These are phyloP conservation scores for Drosophila neonasuta DNA, from an alignment of 2,888 invertebrate species.

Conservation along the genomic window DNA sequence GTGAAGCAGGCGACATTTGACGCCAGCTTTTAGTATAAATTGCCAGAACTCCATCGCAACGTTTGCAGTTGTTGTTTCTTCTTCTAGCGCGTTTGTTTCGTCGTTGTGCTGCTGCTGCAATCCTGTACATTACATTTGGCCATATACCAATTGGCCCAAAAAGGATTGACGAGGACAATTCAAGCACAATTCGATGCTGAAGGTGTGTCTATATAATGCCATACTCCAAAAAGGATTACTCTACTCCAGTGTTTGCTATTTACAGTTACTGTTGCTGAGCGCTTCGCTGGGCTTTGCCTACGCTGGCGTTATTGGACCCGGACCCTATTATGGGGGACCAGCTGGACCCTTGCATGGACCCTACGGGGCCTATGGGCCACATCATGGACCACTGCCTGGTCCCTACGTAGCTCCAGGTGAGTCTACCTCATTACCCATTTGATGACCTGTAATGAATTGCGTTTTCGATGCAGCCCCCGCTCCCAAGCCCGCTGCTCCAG, in stretches of 20 bases:
- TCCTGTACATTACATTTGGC: constrained; percentile 41
- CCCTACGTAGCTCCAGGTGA: constrained; percentile 74
- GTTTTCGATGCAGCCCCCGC: constrained; percentile 36
- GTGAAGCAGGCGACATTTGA: constrained; percentile 81
- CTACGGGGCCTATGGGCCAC: constrained; percentile 71
- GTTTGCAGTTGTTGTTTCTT: constrained; percentile 68
- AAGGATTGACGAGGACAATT: constrained; percentile 58
- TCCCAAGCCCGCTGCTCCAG: constrained; percentile 76
- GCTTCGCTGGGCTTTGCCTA: constrained; percentile 69
- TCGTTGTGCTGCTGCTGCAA: constrained; percentile 26
- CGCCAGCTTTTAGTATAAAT: constrained; percentile 64
- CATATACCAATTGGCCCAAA: constrained; percentile 50
- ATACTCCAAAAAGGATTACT: neutral
- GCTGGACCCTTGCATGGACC: constrained; percentile 57
- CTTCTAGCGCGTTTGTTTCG: constrained; percentile 51
- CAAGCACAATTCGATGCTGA: constrained; percentile 70
- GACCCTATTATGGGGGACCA: constrained; percentile 69
- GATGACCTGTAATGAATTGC: neutral
- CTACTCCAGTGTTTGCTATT: neutral
- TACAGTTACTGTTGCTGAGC: constrained; percentile 70
- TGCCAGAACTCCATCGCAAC: constrained; percentile 59
- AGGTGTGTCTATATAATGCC: constrained; percentile 57
- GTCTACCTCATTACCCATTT: neutral
- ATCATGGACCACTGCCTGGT: constrained; percentile 54
- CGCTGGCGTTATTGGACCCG: constrained; percentile 77